Percentiles rank a stretch among this genome's conserved stretches.
Evolutionary conservation across 2,888 invertebrate species (phyloP).

Genomic region (Catocala nupta): DNA sequence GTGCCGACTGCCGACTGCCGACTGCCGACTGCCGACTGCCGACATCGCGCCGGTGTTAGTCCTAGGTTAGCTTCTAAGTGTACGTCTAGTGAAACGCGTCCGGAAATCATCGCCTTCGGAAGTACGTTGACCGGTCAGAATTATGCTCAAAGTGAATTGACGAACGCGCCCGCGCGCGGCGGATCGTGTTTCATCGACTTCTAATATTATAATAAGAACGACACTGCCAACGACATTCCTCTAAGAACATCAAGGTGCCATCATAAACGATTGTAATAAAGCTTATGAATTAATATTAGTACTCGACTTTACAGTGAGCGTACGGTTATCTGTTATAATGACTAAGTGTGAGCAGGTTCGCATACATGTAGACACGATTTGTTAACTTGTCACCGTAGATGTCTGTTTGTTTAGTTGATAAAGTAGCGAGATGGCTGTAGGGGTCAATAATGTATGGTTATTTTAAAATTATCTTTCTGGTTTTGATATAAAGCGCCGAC

Average conservation of each 20-base stretch:
- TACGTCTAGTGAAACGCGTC: conserved; percentile 61
- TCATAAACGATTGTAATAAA: conserved; percentile 59
- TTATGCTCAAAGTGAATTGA: conserved; percentile 76
- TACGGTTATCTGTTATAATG: conserved; percentile 20
- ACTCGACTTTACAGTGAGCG: conserved; percentile 32
- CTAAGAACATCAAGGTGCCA: conserved; percentile 64
- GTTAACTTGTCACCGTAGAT: not conserved
- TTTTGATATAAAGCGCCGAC: not conserved
- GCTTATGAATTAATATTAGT: conserved; percentile 58
- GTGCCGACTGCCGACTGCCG: conserved; percentile 83
- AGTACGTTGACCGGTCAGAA: conserved; percentile 62
- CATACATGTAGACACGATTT: not conserved
- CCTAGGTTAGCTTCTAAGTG: conserved; percentile 76
- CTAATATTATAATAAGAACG: conserved; percentile 52
- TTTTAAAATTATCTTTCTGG: not conserved
- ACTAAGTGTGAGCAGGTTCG: conserved; percentile 11
- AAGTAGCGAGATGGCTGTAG: not conserved
- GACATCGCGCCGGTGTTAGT: conserved; percentile 66
- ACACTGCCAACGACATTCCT: conserved; percentile 84
- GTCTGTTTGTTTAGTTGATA: not conserved
- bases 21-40: too few relatives aligned
- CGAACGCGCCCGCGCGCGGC: conserved; percentile 49
- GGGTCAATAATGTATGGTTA: not conserved
- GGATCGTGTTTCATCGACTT: conserved; percentile 53
- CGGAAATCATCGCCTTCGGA: conserved; percentile 38